These are phyloP conservation scores for Himalopsyche tibetana DNA, from an alignment of 2,888 invertebrate species.

Conservation along the genomic window DNA sequence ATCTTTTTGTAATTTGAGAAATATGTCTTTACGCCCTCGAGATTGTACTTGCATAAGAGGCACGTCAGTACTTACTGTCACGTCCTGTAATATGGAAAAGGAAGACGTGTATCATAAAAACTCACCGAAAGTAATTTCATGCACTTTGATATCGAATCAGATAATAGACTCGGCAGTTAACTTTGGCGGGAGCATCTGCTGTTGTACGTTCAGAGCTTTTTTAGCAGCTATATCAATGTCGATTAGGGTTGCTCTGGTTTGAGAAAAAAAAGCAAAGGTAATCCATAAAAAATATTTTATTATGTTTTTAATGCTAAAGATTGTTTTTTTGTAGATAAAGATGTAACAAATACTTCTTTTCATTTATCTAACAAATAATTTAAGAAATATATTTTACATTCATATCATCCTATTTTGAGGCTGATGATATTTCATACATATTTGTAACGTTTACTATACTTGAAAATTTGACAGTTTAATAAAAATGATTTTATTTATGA, in stretches of 20 bases:
- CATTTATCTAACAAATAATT: too few relatives aligned
- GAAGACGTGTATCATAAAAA: conserved; percentile 34
- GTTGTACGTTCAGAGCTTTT: neutral
- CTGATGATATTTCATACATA: too few relatives aligned
- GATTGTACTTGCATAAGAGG: neutral
- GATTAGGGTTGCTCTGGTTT: neutral
- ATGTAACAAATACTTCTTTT: too few relatives aligned
- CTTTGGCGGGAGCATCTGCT: conserved; percentile 20
- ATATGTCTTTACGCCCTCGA: neutral
- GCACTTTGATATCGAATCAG: conserved; percentile 44
- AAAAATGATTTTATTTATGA: too few relatives aligned
- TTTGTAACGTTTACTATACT: too few relatives aligned
- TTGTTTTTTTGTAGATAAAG: too few relatives aligned
- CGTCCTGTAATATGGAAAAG: conserved; percentile 30
- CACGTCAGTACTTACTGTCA: conserved; percentile 19
- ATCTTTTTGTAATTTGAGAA: neutral
- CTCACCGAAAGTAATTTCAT: conserved; percentile 29
- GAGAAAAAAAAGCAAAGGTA: too few relatives aligned
- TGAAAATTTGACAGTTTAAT: too few relatives aligned
- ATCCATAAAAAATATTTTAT: too few relatives aligned
- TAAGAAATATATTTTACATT: too few relatives aligned
- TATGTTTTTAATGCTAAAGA: too few relatives aligned
- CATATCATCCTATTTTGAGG: too few relatives aligned
- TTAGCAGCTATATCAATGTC: neutral
- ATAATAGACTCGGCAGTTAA: conserved; percentile 9